Percentiles rank a stretch among this genome's conserved stretches.
phyloP scores from a whole-genome alignment of 2,797 vertebrate species.

The Enteromius thamalakanensis region DNA sequence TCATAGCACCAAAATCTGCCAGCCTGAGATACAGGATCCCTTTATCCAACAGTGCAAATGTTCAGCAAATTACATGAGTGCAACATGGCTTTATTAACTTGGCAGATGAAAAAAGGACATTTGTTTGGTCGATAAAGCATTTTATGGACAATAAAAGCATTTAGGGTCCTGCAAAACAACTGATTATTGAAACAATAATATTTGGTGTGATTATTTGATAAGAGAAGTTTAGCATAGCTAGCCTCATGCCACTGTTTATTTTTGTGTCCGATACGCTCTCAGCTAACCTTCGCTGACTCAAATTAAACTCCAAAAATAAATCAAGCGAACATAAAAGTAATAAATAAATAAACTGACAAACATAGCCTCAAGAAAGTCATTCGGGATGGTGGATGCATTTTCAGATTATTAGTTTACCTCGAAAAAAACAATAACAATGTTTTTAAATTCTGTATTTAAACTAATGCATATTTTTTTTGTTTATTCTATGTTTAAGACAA shows the following conservation, averaged over 20 bases:
- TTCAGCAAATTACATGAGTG: not conserved
- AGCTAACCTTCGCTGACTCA: conserved; percentile 45
- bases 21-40: not conserved
- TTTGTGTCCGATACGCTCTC: conserved; percentile 39
- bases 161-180: conserved; percentile 40
- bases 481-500: not conserved
- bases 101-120: not conserved
- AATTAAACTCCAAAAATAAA: conserved; percentile 56
- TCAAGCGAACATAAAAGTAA: not conserved
- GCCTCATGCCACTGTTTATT: conserved; percentile 56
- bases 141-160: conserved; percentile 9
- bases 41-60: not conserved
- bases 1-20: not conserved
- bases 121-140: not conserved
- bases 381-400: not conserved
- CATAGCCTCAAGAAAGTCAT: not conserved
- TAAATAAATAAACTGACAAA: conserved; percentile 12
- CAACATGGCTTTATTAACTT: not conserved
- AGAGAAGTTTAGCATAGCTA: conserved; percentile 8
- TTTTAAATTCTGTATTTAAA: not conserved
- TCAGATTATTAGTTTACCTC: not conserved
- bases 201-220: conserved; percentile 41
- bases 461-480: not conserved
- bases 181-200: conserved; percentile 48
- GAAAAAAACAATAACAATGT: too few relatives aligned